Percentiles rank a stretch among this genome's conserved stretches.
Evolutionary conservation across 2,113 vertebrate species (phyloP).

Genomic region (Origma solitaria): DNA sequence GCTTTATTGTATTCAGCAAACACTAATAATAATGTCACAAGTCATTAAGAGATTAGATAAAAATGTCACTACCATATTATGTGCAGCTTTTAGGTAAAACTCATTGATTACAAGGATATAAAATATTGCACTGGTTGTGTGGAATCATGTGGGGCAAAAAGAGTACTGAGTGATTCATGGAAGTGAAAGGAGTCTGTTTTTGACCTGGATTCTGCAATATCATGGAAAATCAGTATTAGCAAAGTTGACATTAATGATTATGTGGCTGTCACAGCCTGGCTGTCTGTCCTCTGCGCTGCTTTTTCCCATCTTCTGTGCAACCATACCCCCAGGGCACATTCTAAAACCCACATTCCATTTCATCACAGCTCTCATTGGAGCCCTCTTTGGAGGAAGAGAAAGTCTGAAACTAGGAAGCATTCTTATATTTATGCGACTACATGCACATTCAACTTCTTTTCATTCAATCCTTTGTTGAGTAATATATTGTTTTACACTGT

Average conservation of each 20-base stretch:
- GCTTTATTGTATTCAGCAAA: not conserved
- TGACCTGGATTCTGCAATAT: not conserved
- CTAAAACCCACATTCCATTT: not conserved
- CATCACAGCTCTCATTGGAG: not conserved
- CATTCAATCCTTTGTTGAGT: not conserved
- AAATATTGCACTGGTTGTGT: not conserved
- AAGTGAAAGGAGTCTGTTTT: not conserved
- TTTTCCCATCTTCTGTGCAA: not conserved
- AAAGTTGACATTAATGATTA: not conserved
- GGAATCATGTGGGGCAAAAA: not conserved
- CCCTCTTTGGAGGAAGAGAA: not conserved
- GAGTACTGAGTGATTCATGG: not conserved
- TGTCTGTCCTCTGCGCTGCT: fast-evolving
- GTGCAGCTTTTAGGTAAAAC: not conserved
- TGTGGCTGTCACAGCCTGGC: not conserved
- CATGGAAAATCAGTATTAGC: not conserved
- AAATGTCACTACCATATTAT: not conserved
- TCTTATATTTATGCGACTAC: not conserved
- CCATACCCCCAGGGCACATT: fast-evolving
- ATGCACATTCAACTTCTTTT: not conserved
- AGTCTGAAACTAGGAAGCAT: not conserved
- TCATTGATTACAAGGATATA: not conserved
- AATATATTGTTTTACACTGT: not conserved
- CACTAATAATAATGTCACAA: not conserved
- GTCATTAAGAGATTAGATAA: not conserved